A percentile compares a stretch with the other conserved stretches of the same genome.
Evolutionary conservation across 2,113 vertebrate species (phyloP).

Genomic region (Cephalopterus ornatus): DNA sequence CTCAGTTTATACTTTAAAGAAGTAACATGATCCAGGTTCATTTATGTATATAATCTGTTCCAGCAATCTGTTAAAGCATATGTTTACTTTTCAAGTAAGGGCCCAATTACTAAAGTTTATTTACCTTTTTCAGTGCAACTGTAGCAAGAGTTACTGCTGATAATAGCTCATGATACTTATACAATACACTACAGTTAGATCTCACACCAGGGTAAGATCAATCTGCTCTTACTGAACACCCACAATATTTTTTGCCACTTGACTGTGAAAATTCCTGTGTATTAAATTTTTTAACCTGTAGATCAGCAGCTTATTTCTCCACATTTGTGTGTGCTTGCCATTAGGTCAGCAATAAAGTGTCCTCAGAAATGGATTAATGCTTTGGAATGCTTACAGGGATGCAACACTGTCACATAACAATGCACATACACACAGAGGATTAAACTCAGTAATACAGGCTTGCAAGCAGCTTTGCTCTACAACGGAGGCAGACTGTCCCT

Average conservation of each 20-base stretch:
- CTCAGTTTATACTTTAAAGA: conserved; percentile 5
- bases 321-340: not conserved
- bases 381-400: not conserved
- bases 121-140: conserved; percentile 37
- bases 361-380: not conserved
- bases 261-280: not conserved
- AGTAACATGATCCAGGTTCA: conserved; percentile 19
- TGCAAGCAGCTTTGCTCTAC: not conserved
- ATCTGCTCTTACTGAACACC: not conserved
- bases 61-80: conserved; percentile 61
- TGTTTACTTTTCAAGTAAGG: conserved; percentile 53
- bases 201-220: not conserved
- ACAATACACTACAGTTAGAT: not conserved
- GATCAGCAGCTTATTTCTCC: not conserved
- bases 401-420: not conserved
- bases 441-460: not conserved
- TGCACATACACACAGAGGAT: not conserved
- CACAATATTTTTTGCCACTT: not conserved
- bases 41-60: conserved; percentile 52
- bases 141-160: conserved; percentile 12
- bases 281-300: not conserved
- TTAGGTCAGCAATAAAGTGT: not conserved
- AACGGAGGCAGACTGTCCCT: not conserved
- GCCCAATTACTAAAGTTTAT: conserved; percentile 53
- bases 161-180: conserved; percentile 22